These are phyloP conservation scores for Acridotheres tristis DNA, from an alignment of 2,797 vertebrate species.

Conservation along the genomic window DNA sequence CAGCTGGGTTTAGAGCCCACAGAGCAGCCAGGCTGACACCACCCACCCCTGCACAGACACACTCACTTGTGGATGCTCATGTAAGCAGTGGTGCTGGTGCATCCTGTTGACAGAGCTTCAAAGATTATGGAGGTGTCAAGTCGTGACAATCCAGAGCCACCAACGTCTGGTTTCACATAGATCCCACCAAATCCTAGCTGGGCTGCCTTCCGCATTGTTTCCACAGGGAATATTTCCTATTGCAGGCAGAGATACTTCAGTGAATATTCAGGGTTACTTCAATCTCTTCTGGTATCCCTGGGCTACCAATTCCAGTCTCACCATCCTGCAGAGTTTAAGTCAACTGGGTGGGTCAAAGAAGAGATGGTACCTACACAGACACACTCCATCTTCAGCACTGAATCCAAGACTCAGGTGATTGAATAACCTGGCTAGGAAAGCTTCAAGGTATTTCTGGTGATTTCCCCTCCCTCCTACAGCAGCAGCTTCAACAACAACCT, in stretches of 20 bases:
- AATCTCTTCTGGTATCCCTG: not conserved
- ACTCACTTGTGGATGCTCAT: constrained; percentile 98
- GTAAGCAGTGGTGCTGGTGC: constrained; percentile 95
- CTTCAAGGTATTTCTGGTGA: not conserved
- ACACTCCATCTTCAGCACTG: not conserved
- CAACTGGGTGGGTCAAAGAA: not conserved
- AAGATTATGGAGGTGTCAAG: constrained; percentile 94
- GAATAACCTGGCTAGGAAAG: not conserved
- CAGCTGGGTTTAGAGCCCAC: not conserved
- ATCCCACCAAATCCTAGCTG: constrained; percentile 93
- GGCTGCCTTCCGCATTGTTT: constrained; percentile 88
- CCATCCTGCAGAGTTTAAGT: not conserved
- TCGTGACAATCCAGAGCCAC: constrained; percentile 93
- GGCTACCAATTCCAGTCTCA: not conserved
- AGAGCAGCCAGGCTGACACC: not conserved
- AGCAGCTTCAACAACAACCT: not conserved
- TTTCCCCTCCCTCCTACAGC: not conserved
- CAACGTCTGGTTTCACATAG: constrained; percentile 89
- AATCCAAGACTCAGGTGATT: not conserved
- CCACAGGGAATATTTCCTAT: constrained; percentile 93
- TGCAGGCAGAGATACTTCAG: not conserved
- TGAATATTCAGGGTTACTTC: not conserved
- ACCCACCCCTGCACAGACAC: not conserved
- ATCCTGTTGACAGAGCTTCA: constrained; percentile 95
- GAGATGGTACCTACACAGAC: not conserved